Conservation (phyloP, 2,113 vertebrate species). For the Salminus brasiliensis region DNA sequence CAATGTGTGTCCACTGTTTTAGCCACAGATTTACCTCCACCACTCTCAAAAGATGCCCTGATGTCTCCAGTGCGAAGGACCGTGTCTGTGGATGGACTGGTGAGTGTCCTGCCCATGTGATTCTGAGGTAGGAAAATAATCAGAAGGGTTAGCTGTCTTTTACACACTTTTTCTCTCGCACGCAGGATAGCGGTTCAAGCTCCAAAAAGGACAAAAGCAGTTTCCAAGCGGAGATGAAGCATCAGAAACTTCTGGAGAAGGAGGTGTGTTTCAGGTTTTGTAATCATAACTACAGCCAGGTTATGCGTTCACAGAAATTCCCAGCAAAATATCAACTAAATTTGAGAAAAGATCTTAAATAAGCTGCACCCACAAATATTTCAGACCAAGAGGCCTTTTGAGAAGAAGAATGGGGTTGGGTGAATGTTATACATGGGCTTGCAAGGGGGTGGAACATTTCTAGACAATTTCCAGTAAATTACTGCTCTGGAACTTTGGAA, state of each 20-base stretch:
- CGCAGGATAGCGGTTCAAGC: constrained; percentile 61
- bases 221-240: constrained; percentile 77
- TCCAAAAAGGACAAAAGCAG: constrained; percentile 75
- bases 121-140: background rate
- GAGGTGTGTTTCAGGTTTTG: constrained; percentile 83
- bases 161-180: background rate
- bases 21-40: constrained; percentile 55
- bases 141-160: background rate
- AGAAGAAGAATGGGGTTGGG: too few species aligned
- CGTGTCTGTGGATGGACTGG: constrained; percentile 76
- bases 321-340: too few species aligned
- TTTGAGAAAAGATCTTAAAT: too few species aligned
- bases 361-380: too few species aligned
- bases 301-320: too few species aligned
- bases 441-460: too few species aligned
- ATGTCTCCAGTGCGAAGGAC: constrained; percentile 77
- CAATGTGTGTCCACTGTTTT: background rate
- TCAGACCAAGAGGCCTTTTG: too few species aligned
- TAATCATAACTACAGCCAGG: too few species aligned
- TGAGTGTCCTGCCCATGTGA: constrained; percentile 52
- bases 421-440: too few species aligned
- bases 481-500: too few species aligned
- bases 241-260: constrained; percentile 86
- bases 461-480: too few species aligned
- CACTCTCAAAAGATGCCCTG: constrained; percentile 49